Evolutionary conservation across 2,888 invertebrate species (phyloP).

Genomic region (Drosophila phalerata): DNA sequence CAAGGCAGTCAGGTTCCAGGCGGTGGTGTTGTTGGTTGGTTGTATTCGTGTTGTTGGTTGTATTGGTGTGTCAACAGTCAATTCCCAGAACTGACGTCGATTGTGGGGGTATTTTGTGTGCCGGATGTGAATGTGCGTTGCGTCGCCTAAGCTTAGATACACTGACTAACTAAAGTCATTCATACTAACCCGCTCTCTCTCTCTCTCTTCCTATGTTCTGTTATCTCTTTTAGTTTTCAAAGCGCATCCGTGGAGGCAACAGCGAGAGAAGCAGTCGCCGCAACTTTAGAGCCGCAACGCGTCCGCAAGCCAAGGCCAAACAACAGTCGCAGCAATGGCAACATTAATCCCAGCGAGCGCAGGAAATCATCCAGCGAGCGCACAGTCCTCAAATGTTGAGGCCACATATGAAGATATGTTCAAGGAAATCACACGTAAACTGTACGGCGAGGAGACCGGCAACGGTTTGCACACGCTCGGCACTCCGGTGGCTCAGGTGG

Average conservation of each 20-base stretch:
- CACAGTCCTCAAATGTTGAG: conserved; percentile 85
- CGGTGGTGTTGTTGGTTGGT: conserved; percentile 18
- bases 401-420: conserved; percentile 87
- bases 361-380: conserved; percentile 68
- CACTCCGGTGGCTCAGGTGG: conserved; percentile 86
- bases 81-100: conserved; percentile 64
- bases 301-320: conserved; percentile 71
- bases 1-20: conserved; percentile 67
- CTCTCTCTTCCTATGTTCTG: not conserved
- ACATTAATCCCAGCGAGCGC: conserved; percentile 84
- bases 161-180: conserved; percentile 38
- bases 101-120: conserved; percentile 50
- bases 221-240: conserved; percentile 70
- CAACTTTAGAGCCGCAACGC: conserved; percentile 64
- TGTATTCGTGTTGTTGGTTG: conserved; percentile 2
- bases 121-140: conserved; percentile 62
- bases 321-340: conserved; percentile 82
- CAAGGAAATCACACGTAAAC: conserved; percentile 95
- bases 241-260: conserved; percentile 74
- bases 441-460: conserved; percentile 93
- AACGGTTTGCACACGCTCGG: conserved; percentile 86
- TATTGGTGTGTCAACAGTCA: conserved; percentile 64
- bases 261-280: conserved; percentile 69
- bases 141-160: conserved; percentile 42
- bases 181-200: conserved; percentile 2